Percentiles rank a stretch among this genome's conserved stretches.
Evolutionary conservation across 1,140 invertebrate species (phyloP).

Genomic region (Pantala flavescens): DNA sequence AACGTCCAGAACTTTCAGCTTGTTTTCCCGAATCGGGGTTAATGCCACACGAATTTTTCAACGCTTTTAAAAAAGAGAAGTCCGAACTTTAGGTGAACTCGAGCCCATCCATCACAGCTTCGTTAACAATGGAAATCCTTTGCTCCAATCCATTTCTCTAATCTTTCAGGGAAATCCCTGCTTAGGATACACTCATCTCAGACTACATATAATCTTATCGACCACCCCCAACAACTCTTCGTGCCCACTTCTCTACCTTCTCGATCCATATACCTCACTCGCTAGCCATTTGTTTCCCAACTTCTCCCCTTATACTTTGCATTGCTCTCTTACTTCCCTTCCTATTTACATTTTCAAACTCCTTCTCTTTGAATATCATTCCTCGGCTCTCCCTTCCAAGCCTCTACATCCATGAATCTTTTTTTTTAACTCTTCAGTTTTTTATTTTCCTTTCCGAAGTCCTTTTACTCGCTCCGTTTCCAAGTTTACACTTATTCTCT

Average conservation of each 20-base stretch:
- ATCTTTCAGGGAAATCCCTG: background rate
- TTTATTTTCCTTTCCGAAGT: too few relatives aligned
- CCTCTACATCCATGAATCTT: too few relatives aligned
- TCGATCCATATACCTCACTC: background rate
- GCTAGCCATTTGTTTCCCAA: background rate
- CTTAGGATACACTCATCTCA: background rate
- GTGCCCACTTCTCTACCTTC: background rate
- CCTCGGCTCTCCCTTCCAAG: too few relatives aligned
- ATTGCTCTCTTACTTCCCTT: background rate
- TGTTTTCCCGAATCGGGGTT: too few relatives aligned
- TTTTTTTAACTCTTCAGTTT: too few relatives aligned
- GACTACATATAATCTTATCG: background rate
- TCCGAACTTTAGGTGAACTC: background rate
- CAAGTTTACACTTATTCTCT: too few relatives aligned
- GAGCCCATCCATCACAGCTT: background rate
- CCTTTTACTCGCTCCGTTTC: too few relatives aligned
- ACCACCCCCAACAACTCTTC: background rate
- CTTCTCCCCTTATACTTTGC: too few relatives aligned
- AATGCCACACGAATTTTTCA: too few relatives aligned
- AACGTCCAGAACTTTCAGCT: too few relatives aligned
- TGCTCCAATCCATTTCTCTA: background rate
- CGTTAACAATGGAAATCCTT: slow-evolving; percentile 6
- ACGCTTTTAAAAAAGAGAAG: too few relatives aligned
- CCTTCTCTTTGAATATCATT: background rate
- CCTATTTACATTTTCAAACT: background rate